A percentile compares a stretch with the other conserved stretches of the same genome.
These are phyloP conservation scores for Hippocampus comes DNA, from an alignment of 2,113 vertebrate genomes.

Conservation along the genomic window DNA sequence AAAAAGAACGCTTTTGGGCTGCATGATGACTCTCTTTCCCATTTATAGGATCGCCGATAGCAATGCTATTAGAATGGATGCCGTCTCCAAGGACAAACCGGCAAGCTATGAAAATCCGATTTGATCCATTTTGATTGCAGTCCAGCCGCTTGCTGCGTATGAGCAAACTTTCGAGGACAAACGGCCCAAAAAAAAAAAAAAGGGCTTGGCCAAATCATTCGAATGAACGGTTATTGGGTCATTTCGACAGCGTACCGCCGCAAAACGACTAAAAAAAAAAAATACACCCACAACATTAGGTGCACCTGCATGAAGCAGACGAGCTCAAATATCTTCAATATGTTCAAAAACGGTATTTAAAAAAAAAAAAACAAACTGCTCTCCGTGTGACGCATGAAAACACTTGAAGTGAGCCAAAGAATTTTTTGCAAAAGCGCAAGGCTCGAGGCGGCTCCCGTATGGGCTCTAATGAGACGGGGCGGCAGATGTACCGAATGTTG, in stretches of 20 bases:
- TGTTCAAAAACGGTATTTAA: neutral
- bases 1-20: neutral
- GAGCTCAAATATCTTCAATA: no score
- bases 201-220: no score
- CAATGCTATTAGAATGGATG: conserved; percentile 7
- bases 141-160: neutral
- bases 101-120: conserved; percentile 7
- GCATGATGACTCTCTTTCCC: conserved; percentile 13
- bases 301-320: neutral
- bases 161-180: neutral
- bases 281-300: neutral
- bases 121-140: conserved; percentile 4
- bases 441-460: neutral
- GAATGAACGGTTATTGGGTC: neutral
- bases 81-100: conserved; percentile 8
- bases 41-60: conserved; percentile 15
- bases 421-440: neutral
- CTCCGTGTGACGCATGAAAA: neutral
- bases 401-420: neutral
- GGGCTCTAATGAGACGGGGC: neutral
- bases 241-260: no score
- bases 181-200: neutral
- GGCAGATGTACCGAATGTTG: neutral
- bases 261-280: no score
- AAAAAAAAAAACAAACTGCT: conserved; percentile 3